phyloP scores from a whole-genome alignment of 2,888 invertebrate species.

The Cenopis cana region DNA sequence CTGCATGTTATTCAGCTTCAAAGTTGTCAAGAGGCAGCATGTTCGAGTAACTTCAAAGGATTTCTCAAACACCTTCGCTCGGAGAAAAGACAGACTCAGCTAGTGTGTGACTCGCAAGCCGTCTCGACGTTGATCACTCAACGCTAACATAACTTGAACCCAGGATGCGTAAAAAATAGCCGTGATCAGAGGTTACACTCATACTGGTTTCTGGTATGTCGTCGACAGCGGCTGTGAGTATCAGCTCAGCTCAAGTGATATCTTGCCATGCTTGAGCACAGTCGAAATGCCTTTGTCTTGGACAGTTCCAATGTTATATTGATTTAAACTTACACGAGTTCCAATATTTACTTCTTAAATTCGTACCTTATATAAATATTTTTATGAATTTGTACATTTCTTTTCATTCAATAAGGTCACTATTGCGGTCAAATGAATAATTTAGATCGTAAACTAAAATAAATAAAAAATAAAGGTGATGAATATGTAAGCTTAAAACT shows the following conservation, averaged over 20 bases:
- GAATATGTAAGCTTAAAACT: not conserved
- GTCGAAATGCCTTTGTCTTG: constrained; percentile 1
- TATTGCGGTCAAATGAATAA: not conserved
- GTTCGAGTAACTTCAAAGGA: constrained; percentile 7
- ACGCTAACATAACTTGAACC: not conserved
- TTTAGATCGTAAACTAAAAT: not conserved
- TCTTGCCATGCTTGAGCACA: constrained; percentile 4
- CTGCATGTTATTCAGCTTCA: not conserved
- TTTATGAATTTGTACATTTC: not conserved
- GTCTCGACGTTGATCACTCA: not conserved
- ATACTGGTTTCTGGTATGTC: not conserved
- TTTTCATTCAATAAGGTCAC: not conserved
- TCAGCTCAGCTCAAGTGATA: constrained; percentile 1
- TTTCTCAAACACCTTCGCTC: constrained; percentile 10
- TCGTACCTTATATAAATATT: not conserved
- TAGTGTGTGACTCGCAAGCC: not conserved
- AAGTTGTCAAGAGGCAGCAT: not conserved
- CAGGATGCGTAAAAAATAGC: not conserved
- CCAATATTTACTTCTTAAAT: not conserved
- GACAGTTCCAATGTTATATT: no score
- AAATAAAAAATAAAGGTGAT: not conserved
- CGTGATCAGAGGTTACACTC: not conserved
- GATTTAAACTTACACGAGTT: no score
- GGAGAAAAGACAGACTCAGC: constrained; percentile 12
- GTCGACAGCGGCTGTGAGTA: not conserved